Evolutionary conservation across 2,888 invertebrate species (phyloP), one percentile per base, ranked within the genome.

Genomic region (Tetragonisca angustula): DNA sequence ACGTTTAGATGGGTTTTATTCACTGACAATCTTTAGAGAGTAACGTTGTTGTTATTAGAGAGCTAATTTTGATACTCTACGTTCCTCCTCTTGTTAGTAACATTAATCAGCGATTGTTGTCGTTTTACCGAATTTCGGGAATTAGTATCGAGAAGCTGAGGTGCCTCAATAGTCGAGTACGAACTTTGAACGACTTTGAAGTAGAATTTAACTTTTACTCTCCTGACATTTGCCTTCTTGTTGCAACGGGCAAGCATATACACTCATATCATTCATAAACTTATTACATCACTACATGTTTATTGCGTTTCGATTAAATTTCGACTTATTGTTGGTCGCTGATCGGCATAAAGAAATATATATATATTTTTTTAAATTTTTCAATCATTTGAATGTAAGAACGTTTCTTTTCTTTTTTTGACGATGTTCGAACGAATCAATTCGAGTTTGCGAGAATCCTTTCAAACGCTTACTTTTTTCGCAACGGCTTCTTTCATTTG

Each of bases 221-320:
- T 68, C 61, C 49, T 52, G n/a, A 50, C 62, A 67, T 68, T 56
- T 43, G 61, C 56, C 61, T 69, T 76, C 36, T 73, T 65, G 9
- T 64, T 68, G n/a, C 50, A 54, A 61, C 43, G 54, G 49, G 71
- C 59, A 73, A 62, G 21, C 77, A 78, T 78, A 81, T 75, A 82
- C 85, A 78, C 76, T 70, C 81, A 79, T 79, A 15, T 81, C 85
- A 79, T 85, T 79, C 84, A 78, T 73, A 64, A 72, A 83, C 75
- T 65, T 68, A 49, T 70, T 69, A 70, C 79, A 76, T 69, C 49
- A 6, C 21, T 27, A 24, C 62, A 59, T 59, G 15, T 24, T 43
- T 43, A 64, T 75, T 43, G 15, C 27, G 17, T 43, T 68, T 32
- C 43, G 19, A 5, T 43, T 4, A 17, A 43, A 43, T 65, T 68